Base-by-base conservation (phyloP, 2,797 vertebrate species). In the Knipowitschia caucasica region DNA sequence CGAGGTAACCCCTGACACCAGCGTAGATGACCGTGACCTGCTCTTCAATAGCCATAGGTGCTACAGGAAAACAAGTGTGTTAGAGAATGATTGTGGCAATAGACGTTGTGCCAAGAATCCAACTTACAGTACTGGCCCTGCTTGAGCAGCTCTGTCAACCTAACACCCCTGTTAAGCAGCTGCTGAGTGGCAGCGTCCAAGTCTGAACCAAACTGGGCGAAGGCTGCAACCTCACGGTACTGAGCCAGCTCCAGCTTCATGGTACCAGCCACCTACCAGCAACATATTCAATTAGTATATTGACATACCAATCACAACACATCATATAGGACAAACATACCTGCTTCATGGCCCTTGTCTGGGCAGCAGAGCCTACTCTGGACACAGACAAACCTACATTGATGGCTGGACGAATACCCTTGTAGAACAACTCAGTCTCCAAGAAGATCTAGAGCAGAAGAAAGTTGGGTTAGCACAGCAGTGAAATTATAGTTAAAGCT, bases 261-360 rank as follows among this genome's bases (percentile, higher is more conserved):
- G 78, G 96, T 97, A 86, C 96, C 96, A 0, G 96, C 96, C 87
- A 99, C 95, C 96, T 98, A 39, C 2, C 12, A n/a, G 5, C 6
- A 0, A n/a, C 0, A 36, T 15, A 26, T 43, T 7, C 23, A 29
- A 24, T 50, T 1, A 5, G 18, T 1, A 53, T 15, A 23, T 29
- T 15, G 29, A 2, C n/a, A n/a, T 11, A 27, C 0, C 20, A 21
- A 3, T 5, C 14, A 43, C 3, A 42, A 45, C 18, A 0, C 0
- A 33, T 2, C n/a, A 21, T 24, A 1, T 31, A 4, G 5, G 7
- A 2, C 9, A 53, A 20, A 45, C 35, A 75, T 66, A 96, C 96
- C 94, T 99, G 97, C 69, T 99, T 99, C 96, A 99, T 99, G 64
- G 95, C 95, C 67, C 86, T 95, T 69, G 97, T 99, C 90, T 99